Evolutionary conservation across 2,113 vertebrate species (phyloP), one percentile per base, ranked within the genome.

Genomic region (Centropus bengalensis): DNA sequence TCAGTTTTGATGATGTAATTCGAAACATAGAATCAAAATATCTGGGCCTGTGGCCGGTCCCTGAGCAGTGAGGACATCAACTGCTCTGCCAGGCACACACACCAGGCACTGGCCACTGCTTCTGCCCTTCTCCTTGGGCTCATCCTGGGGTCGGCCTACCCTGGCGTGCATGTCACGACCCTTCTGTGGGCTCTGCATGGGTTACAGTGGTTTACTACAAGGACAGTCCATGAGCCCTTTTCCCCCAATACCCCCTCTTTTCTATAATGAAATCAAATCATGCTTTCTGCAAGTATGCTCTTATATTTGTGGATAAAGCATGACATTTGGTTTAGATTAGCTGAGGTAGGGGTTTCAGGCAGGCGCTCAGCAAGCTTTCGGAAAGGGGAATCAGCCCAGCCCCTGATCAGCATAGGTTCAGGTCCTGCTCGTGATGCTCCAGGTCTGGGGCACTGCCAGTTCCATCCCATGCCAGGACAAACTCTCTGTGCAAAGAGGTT

Each of bases 31-130:
- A 67, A 44, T 51, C 59, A 88, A 88, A 30, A 16, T 12, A 23
- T 0, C 33, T 24, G 32, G 15, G 38, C 9, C 5, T 0, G 0
- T 42, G 71, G 24, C 21, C 0, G 0, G 19, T 51, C 58, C n/a
- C 71, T 69, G 42, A 55, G 60, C 38, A 8, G 13, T 24, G 27
- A 7, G 16, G 52, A 5, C 8, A 3, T 16, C 2, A 5, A 36
- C 24, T 1, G 4, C 27, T 83, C 14, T 60, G 32, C 28, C 40
- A 21, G 40, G 58, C 58, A 22, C 70, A 28, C 58, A 33, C 38
- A 14, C 14, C 45, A 68, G 21, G 56, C 44, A 4, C 1, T 6
- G 44, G 59, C 26, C 8, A 12, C 14, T 12, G 30, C n/a, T 10
- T 9, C 51, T 66, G 77, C 70, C n/a, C 33, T 33, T 23, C 4